A percentile compares a stretch with the other conserved stretches of the same genome.
Conservation (phyloP, 35 echinoderm and acorn worm genomes). For the Anneissia japonica region DNA sequence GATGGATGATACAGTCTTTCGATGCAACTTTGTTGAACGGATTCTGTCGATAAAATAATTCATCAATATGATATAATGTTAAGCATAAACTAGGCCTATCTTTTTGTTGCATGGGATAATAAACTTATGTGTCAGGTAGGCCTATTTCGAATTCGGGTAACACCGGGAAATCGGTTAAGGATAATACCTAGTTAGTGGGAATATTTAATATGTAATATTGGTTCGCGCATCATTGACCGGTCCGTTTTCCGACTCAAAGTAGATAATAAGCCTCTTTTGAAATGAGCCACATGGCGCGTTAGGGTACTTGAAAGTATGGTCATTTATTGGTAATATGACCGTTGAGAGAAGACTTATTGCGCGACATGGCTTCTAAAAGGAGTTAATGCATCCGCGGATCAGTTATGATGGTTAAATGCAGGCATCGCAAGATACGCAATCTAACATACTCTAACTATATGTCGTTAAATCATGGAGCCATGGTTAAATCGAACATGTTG, state of each 20-base stretch:
- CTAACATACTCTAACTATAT: not conserved
- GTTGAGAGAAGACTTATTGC: not conserved
- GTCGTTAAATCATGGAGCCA: not conserved
- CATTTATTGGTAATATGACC: not conserved
- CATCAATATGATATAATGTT: too few species aligned
- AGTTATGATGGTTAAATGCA: not conserved
- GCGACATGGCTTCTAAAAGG: not conserved
- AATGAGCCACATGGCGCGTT: not conserved
- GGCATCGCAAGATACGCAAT: not conserved
- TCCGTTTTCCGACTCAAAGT: not conserved
- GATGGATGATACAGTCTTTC: too few species aligned
- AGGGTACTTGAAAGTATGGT: not conserved
- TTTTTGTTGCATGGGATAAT: too few species aligned
- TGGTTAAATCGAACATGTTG: not conserved
- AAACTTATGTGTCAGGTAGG: too few species aligned
- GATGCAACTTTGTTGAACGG: too few species aligned
- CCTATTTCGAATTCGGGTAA: not conserved
- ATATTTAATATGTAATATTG: not conserved
- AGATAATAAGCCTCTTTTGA: not conserved
- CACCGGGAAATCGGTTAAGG: not conserved
- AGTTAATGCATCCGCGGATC: not conserved
- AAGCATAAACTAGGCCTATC: too few species aligned
- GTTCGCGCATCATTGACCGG: not conserved
- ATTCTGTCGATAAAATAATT: too few species aligned
- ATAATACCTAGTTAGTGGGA: not conserved